Conservation (phyloP, 2,888 invertebrate species). For the Ceriagrion tenellum region DNA sequence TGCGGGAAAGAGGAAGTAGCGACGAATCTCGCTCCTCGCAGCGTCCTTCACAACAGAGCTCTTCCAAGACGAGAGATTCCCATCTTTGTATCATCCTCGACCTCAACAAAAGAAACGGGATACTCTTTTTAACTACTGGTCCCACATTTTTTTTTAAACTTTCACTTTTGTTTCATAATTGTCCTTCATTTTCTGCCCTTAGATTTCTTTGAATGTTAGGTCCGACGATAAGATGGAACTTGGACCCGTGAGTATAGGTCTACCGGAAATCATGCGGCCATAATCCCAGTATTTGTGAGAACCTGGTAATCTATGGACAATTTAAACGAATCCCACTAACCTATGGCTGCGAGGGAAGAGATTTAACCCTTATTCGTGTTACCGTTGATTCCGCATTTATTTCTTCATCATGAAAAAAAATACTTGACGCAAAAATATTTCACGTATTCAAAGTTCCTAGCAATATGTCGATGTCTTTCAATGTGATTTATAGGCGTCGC, state of each 20-base stretch:
- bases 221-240: not conserved
- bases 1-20: not conserved
- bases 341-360: not conserved
- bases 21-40: not conserved
- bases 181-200: not conserved
- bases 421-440: not conserved
- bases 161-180: slow-evolving; percentile 19
- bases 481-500: not conserved
- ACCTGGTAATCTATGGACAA: not conserved
- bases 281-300: not conserved
- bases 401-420: not conserved
- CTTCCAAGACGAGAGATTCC: not conserved
- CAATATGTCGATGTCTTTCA: not conserved
- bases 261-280: not conserved
- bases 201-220: not conserved
- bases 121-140: not conserved
- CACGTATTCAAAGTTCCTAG: not conserved
- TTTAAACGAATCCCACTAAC: not conserved
- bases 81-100: not conserved
- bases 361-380: not conserved
- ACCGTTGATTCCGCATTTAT: not conserved
- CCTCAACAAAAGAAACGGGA: not conserved
- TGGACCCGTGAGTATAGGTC: not conserved
- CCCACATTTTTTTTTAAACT: not conserved
- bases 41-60: not conserved